Base-by-base conservation (phyloP, 2,797 vertebrate genomes). In the Aplochiton taeniatus region DNA sequence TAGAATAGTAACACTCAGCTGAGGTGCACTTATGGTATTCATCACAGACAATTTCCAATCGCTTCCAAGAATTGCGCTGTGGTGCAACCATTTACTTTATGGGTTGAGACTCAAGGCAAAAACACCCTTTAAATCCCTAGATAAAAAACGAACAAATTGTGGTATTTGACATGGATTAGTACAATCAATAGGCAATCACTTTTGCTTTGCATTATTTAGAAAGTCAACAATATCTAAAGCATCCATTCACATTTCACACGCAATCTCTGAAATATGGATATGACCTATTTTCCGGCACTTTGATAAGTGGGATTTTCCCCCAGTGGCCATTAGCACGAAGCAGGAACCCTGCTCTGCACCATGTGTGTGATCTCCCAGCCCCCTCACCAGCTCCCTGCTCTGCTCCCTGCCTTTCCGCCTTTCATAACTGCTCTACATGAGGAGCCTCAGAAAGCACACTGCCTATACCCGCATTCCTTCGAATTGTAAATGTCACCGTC, bases 121-220 rank as follows among this genome's bases (percentile, higher is more conserved):
- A 42, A 42, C 18, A n/a, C 43, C 48, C 10, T 4, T 42, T 56
- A 14, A 55, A 19, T 9, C 82, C 72, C 80, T 73, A 58, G 50
- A 50, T 53, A 77, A 63, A 76, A 84, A 75, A 31, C 77, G 85
- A 81, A 70, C 78, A 89, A 92, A 91, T 87, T 91, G 81, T 73
- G 51, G 70, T 86, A 82, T 88, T 89, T 91, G 65, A 80, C 87
- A 92, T 85, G 71, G 85, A 88, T 80, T 86, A 89, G 65, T 65
- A 63, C 65, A 79, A 87, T 93, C 90, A 91, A 90, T 93, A 91
- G 86, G 89, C 91, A 88, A 91, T 93, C 78, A 85, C 76, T 81
- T 75, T 1, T 31, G 31, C 63, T 70, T 76, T 93, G 74, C 66
- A 91, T 93, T 89, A 92, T 93, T 94, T 86, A 92, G 87, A 76